Base-by-base conservation (phyloP, 2,888 invertebrate genomes). In the Sphaerophoria rueppellii region DNA sequence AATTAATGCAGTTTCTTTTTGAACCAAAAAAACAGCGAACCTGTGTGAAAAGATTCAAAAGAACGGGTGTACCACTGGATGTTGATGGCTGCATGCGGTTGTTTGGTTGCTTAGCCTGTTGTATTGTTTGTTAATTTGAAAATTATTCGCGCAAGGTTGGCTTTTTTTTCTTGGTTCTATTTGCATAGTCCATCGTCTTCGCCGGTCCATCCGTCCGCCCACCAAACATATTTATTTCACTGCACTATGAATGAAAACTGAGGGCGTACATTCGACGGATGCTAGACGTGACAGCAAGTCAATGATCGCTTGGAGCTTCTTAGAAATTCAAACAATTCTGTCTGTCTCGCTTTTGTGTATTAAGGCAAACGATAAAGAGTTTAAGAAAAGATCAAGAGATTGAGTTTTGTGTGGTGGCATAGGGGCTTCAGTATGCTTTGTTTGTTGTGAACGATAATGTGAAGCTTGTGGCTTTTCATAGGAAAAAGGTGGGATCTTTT, bases 71-170 rank as follows among this genome's bases (percentile, higher is more conserved):
- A 71, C 71, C 70, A 34, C 73, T 61, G 77, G 61, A 82, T 80
- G 80, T 61, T 71, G 78, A 35, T 35, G 24, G 24, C 24, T 61
- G 60, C 24, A 43, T 37, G 32, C 32, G 9, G 54, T 32, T 54
- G 32, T 2, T 32, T 43, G 6, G 32, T 50, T 48, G 50, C 65
- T 48, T 57, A 40, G 12, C 46, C 63, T 67, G 65, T 76, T 79
- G 79, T 75, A 79, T 83, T 83, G 83, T 83, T 83, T 83, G 83
- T 83, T 83, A 83, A 83, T 83, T 83, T 79, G 75, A 83, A 83
- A 76, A 85, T 81, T 85, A 80, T 81, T 83, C 78, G 75, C 83
- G 71, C 32, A 40, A 71, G 71, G 54, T 74, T 74, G 50, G 73
- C 52, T 37, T 74, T 67, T 67, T 83, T 74, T 55, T 57, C 14